phyloP scores from a whole-genome alignment of 2,113 vertebrate genomes.

The Guaruba guarouba region DNA sequence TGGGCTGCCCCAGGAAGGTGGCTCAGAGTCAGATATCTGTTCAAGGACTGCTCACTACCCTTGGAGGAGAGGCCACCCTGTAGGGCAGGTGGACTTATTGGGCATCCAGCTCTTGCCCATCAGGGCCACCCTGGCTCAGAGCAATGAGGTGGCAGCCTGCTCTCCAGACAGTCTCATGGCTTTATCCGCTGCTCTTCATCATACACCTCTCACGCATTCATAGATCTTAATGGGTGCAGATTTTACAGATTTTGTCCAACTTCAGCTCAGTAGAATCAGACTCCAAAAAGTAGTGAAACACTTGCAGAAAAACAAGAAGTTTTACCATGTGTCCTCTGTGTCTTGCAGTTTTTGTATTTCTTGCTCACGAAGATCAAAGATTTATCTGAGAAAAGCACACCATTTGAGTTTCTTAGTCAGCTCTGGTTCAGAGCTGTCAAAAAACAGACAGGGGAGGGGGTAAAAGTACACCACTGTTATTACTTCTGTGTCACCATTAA shows the following conservation, averaged over 20 bases:
- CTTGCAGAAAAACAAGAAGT: background rate
- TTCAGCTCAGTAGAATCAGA: background rate
- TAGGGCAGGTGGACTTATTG: background rate
- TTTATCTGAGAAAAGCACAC: background rate
- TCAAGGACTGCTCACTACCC: background rate
- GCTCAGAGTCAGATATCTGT: background rate
- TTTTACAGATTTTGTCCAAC: background rate
- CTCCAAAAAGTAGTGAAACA: background rate
- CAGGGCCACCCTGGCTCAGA: background rate
- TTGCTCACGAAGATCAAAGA: background rate
- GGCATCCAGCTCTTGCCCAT: background rate
- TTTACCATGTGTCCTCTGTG: rapidly evolving
- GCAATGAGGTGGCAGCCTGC: background rate
- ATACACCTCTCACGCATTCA: rapidly evolving
- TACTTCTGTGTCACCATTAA: background rate
- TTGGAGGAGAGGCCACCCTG: background rate
- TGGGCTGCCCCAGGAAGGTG: background rate
- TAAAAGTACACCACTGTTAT: background rate
- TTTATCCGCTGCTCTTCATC: rapidly evolving
- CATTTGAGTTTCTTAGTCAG: background rate
- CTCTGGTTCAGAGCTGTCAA: background rate
- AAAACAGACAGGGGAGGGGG: background rate
- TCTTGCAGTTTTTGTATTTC: background rate
- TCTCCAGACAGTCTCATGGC: background rate
- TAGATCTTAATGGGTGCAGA: background rate